A percentile compares a stretch with the other conserved stretches of the same genome.
Conservation (phyloP, 2,888 invertebrate genomes). For the Pogonocherus hispidulus region DNA sequence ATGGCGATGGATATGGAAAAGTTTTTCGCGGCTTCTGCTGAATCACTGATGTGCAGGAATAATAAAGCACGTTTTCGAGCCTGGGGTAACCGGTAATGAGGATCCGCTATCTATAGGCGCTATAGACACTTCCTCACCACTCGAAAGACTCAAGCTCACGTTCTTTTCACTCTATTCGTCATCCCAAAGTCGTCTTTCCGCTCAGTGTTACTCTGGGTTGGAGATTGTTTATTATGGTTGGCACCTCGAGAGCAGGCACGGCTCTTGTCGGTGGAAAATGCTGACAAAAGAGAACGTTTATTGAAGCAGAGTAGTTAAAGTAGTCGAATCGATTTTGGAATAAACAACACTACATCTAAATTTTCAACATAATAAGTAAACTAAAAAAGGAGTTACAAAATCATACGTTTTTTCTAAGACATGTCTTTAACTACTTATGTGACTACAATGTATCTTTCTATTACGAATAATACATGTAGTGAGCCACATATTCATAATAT, state of each 20-base stretch:
- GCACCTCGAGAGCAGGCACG: neutral
- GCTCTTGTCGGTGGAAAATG: neutral
- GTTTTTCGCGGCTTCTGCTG: slow-evolving; percentile 59
- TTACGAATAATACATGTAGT: too few relatives aligned
- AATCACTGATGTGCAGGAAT: slow-evolving; percentile 62
- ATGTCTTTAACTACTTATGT: too few relatives aligned
- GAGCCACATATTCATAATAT: too few relatives aligned
- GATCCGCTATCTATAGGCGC: slow-evolving; percentile 59
- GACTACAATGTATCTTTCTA: too few relatives aligned
- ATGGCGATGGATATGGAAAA: slow-evolving; percentile 41
- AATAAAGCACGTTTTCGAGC: slow-evolving; percentile 61
- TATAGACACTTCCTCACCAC: slow-evolving; percentile 57
- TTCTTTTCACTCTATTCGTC: slow-evolving; percentile 47
- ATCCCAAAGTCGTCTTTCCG: slow-evolving; percentile 29
- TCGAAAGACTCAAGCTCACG: slow-evolving; percentile 52
- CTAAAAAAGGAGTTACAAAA: too few relatives aligned
- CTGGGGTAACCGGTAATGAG: slow-evolving; percentile 59
- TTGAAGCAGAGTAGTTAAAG: too few relatives aligned
- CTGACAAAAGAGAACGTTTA: neutral
- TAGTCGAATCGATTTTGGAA: too few relatives aligned
- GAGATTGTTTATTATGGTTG: neutral
- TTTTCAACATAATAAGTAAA: too few relatives aligned
- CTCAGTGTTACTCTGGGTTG: slow-evolving; percentile 6
- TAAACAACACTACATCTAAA: too few relatives aligned
- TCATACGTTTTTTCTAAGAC: too few relatives aligned